Base-by-base conservation (phyloP, 2,797 vertebrate species). In the Distichodus sexfasciatus region DNA sequence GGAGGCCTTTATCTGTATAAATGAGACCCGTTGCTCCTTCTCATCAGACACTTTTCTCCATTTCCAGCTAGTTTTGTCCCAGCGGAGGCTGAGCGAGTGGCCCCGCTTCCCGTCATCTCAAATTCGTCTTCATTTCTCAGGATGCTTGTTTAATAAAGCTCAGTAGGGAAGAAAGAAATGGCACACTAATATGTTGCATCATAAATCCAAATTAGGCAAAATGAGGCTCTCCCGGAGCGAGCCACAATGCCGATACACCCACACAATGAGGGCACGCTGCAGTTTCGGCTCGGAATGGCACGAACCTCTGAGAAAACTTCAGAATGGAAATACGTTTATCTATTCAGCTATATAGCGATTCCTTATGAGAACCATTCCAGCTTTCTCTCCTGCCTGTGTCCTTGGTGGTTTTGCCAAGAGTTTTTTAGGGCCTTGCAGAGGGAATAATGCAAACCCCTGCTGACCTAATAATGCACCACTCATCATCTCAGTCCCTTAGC, bases 161-260 rank as follows among this genome's bases (percentile, higher is more conserved):
- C 85, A 79, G 81, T 72, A 67, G 85, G 84, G 81, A 84, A 81
- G 76, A 77, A 81, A 68, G 78, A 70, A 50, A 65, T 65, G 75
- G 67, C 69, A 63, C 57, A 28, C 81, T 79, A 65, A 73, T 73
- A 76, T 72, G 23, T 38, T n/a, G 50, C 70, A 59, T 81, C 83
- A 88, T 88, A 86, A 88, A 88, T 90, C 84, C 81, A 82, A 84
- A 89, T 88, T 87, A 88, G 71, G 81, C 77, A 76, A 70, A 78
- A 78, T 4, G 64, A 83, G 78, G 47, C 73, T 69, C 17, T 60
- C 46, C 53, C 26, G 19, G 60, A 61, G 69, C 41, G 58, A 60
- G 44, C 11, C 55, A 71, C 57, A 55, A 48, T 35, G 53, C 44
- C 23, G 35, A 60, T 23, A 64, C 23, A 46, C 6, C 29, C 23